A percentile compares a stretch with the other conserved stretches of the same genome.
These are phyloP conservation scores for Eurytoma californica DNA, from an alignment of 2,888 invertebrate species.

Conservation along the genomic window DNA sequence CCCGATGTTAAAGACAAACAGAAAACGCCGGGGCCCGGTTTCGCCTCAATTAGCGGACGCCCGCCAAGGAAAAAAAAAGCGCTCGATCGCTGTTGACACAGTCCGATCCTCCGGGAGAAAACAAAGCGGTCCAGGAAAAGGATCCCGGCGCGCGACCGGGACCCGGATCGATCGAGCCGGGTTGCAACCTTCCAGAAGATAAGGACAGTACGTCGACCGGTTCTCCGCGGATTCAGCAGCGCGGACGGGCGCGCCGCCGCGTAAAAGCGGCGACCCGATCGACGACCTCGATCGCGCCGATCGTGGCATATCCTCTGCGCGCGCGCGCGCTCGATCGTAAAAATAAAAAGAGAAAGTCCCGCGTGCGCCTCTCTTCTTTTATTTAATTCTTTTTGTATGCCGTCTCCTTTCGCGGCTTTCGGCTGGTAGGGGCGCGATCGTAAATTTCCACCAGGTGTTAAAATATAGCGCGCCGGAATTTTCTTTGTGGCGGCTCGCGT, in stretches of 20 bases:
- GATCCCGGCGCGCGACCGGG: no score
- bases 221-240: neutral
- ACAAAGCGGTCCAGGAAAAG: no score
- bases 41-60: constrained; percentile 27
- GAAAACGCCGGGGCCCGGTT: neutral
- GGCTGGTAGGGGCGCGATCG: no score
- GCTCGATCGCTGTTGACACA: no score
- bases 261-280: neutral
- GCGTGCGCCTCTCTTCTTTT: neutral
- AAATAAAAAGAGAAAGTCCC: constrained; percentile 24
- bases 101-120: no score
- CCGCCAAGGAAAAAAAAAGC: constrained; percentile 6
- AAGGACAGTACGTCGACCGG: neutral
- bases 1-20: constrained; percentile 12
- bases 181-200: neutral
- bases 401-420: no score
- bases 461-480: neutral
- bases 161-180: no score
- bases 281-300: constrained; percentile 5
- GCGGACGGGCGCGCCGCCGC: no score
- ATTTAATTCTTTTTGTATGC: no score
- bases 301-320: neutral
- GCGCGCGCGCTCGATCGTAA: neutral
- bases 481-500: neutral
- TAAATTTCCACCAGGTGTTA: neutral